These are phyloP conservation scores for Anguilla megastoma DNA, from an alignment of 2,797 vertebrate genomes.

Conservation along the genomic window DNA sequence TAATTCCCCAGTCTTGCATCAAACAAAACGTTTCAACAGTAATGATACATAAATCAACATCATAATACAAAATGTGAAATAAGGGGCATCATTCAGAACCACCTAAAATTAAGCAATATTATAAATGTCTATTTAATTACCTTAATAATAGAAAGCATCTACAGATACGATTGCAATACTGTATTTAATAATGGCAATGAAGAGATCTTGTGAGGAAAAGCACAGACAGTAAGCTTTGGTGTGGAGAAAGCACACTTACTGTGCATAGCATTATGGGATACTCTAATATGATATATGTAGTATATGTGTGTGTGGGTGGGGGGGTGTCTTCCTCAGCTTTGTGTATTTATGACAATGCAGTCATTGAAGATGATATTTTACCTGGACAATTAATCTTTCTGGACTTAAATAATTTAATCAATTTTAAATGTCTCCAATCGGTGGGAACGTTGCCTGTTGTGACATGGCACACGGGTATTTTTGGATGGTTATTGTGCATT, in stretches of 20 bases:
- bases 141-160: background rate
- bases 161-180: background rate
- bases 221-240: background rate
- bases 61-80: background rate
- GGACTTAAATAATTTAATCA: background rate
- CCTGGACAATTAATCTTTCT: background rate
- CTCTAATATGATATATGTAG: background rate
- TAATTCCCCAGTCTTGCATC: background rate
- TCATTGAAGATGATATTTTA: background rate
- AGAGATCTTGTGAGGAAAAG: background rate
- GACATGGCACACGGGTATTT: slow-evolving; percentile 18
- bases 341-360: background rate
- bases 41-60: background rate
- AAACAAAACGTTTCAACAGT: background rate
- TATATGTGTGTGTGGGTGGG: background rate
- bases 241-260: background rate
- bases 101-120: background rate
- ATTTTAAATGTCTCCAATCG: slow-evolving; percentile 6
- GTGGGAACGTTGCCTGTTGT: background rate
- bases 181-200: background rate
- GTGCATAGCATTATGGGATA: background rate
- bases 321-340: background rate
- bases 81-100: background rate
- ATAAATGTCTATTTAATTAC: background rate
- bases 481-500: slow-evolving; percentile 25